A percentile compares a stretch with the other conserved stretches of the same genome.
phyloP scores from a whole-genome alignment of 2,113 vertebrate genomes.

The Istiophorus platypterus region DNA sequence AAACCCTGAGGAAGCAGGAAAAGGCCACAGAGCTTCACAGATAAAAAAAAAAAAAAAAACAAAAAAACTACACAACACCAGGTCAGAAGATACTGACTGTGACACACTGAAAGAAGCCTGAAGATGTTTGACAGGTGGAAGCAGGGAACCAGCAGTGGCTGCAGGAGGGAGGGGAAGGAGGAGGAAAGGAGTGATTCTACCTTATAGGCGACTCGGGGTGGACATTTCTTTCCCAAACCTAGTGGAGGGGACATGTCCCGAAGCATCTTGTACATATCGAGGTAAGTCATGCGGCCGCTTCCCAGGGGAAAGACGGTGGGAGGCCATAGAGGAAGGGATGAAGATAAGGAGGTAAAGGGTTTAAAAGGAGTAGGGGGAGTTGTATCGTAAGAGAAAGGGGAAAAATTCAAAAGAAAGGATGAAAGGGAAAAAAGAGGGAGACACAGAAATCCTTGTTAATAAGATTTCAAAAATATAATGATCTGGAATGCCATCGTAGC shows the following conservation, averaged over 20 bases:
- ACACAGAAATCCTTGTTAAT: slow-evolving; percentile 91
- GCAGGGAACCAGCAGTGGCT: slow-evolving; percentile 53
- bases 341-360: slow-evolving; percentile 31
- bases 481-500: slow-evolving; percentile 61
- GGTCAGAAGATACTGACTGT: slow-evolving; percentile 27
- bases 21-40: slow-evolving; percentile 37
- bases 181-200: slow-evolving; percentile 85
- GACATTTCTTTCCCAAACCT: slow-evolving; percentile 99
- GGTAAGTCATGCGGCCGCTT: slow-evolving; percentile 97
- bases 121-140: slow-evolving; percentile 57
- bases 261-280: slow-evolving; percentile 99
- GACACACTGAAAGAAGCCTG: slow-evolving; percentile 66
- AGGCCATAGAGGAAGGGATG: slow-evolving; percentile 51
- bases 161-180: slow-evolving; percentile 18
- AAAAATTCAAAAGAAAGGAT: slow-evolving; percentile 76
- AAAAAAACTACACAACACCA: slow-evolving; percentile 54
- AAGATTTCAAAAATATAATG: slow-evolving; percentile 77
- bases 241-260: slow-evolving; percentile 99
- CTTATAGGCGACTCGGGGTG: slow-evolving; percentile 97
- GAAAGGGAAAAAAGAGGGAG: slow-evolving; percentile 52
- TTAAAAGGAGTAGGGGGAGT: slow-evolving; percentile 17
- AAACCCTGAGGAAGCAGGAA: slow-evolving; percentile 23
- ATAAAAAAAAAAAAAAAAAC: slow-evolving; percentile 54
- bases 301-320: slow-evolving; percentile 64
- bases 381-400: slow-evolving; percentile 56